A percentile compares a stretch with the other conserved stretches of the same genome.
phyloP scores from a whole-genome alignment of 2,797 vertebrate species.

The Hyperoplus lanceolatus region DNA sequence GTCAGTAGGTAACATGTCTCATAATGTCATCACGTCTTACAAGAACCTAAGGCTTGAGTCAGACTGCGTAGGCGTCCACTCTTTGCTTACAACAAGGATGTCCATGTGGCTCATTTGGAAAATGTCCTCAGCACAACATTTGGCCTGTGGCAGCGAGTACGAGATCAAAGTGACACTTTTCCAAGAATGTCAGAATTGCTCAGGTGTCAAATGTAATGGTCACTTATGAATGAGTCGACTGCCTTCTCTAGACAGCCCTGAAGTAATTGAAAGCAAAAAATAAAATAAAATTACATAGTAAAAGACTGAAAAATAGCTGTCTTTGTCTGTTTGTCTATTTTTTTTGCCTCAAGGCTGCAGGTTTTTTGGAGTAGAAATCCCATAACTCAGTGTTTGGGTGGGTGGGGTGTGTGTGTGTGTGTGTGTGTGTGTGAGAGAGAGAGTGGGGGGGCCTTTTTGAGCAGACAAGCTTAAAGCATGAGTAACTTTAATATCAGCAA shows the following conservation, averaged over 20 bases:
- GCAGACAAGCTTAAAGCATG: constrained; percentile 40
- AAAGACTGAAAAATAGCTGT: constrained; percentile 13
- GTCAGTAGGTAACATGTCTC: constrained; percentile 30
- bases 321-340: constrained; percentile 46
- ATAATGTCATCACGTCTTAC: constrained; percentile 17
- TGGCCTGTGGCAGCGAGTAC: constrained; percentile 21
- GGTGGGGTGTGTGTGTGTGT: background rate
- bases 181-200: background rate
- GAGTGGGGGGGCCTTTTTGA: constrained; percentile 11
- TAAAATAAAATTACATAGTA: constrained; percentile 32
- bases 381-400: background rate
- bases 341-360: constrained; percentile 30
- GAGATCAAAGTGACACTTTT: constrained; percentile 8
- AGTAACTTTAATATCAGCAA: constrained; percentile 55
- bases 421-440: background rate
- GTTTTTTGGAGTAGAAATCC: constrained; percentile 1
- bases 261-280: constrained; percentile 18
- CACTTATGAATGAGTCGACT: constrained; percentile 4
- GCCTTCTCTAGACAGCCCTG: constrained; percentile 2
- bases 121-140: constrained; percentile 8
- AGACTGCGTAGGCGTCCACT: constrained; percentile 38
- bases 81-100: constrained; percentile 27
- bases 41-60: constrained; percentile 30
- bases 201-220: background rate
- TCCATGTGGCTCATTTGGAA: constrained; percentile 2